These are phyloP conservation scores for Scytalopus superciliaris DNA, from an alignment of 2,113 vertebrate genomes.

Conservation along the genomic window DNA sequence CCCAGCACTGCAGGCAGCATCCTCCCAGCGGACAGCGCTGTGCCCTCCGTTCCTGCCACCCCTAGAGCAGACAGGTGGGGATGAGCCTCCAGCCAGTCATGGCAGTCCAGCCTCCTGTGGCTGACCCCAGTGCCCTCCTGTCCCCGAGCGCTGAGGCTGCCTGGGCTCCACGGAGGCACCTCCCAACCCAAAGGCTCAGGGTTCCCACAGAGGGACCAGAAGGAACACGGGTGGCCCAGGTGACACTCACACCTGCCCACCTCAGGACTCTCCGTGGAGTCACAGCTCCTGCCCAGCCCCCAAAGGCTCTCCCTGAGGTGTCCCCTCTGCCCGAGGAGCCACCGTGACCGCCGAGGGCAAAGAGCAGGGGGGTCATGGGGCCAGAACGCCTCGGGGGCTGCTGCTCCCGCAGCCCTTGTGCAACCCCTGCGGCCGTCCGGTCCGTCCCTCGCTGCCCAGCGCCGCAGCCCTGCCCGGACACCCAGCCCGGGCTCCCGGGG, in stretches of 20 bases:
- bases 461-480: background rate
- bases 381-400: fast-evolving
- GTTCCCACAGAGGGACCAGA: fast-evolving
- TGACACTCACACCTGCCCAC: background rate
- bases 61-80: fast-evolving
- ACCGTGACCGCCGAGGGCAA: fast-evolving
- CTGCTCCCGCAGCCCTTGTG: background rate
- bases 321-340: background rate
- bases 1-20: fast-evolving
- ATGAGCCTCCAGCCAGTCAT: fast-evolving
- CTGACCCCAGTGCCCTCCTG: background rate
- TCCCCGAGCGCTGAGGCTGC: background rate
- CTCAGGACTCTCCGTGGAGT: fast-evolving
- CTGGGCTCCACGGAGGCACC: background rate
- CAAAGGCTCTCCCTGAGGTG: constrained; percentile 42
- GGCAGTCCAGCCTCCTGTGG: fast-evolving
- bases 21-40: background rate
- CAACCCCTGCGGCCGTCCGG: background rate
- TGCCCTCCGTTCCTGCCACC: background rate
- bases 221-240: background rate
- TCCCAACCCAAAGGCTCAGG: too few relatives aligned
- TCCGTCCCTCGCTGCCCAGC: background rate
- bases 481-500: fast-evolving
- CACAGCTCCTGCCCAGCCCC: background rate
- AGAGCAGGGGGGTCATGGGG: background rate